These are phyloP conservation scores for Temnothorax unifasciatus DNA, from an alignment of 2,888 invertebrate genomes.

Conservation along the genomic window DNA sequence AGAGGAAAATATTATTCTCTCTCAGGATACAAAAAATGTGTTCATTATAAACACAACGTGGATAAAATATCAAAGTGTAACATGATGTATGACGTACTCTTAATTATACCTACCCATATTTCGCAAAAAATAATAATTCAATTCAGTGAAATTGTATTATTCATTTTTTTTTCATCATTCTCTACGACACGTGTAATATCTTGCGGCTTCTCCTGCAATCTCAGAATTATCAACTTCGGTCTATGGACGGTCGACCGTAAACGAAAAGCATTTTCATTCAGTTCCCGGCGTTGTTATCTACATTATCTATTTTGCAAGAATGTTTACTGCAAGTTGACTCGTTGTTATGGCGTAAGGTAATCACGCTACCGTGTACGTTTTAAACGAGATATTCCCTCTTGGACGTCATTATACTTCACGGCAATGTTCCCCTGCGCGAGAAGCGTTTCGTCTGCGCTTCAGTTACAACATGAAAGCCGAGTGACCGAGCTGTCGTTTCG, in stretches of 20 bases:
- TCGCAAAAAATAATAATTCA: not conserved
- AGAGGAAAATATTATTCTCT: slow-evolving; percentile 2
- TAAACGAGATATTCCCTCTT: slow-evolving; percentile 56
- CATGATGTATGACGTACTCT: not conserved
- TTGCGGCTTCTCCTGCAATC: not conserved
- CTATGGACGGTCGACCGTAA: not conserved
- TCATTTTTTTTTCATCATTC: slow-evolving; percentile 1
- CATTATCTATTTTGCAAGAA: slow-evolving; percentile 13
- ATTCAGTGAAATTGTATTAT: not conserved
- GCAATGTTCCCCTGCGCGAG: slow-evolving; percentile 56
- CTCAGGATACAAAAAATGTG: not conserved
- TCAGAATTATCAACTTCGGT: not conserved
- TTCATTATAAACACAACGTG: not conserved
- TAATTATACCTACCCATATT: not conserved
- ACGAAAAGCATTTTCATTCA: slow-evolving; percentile 34
- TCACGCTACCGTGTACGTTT: slow-evolving; percentile 51
- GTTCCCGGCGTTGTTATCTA: slow-evolving; percentile 5
- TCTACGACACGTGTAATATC: not conserved
- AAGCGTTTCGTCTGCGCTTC: slow-evolving; percentile 61
- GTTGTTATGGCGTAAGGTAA: slow-evolving; percentile 63
- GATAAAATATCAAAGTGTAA: slow-evolving; percentile 33
- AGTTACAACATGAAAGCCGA: slow-evolving; percentile 51
- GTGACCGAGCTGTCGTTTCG: slow-evolving; percentile 68
- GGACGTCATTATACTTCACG: slow-evolving; percentile 65
- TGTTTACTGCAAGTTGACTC: slow-evolving; percentile 58